phyloP scores from a whole-genome alignment of 2,888 invertebrate species.

The Eupithecia exiguata region DNA sequence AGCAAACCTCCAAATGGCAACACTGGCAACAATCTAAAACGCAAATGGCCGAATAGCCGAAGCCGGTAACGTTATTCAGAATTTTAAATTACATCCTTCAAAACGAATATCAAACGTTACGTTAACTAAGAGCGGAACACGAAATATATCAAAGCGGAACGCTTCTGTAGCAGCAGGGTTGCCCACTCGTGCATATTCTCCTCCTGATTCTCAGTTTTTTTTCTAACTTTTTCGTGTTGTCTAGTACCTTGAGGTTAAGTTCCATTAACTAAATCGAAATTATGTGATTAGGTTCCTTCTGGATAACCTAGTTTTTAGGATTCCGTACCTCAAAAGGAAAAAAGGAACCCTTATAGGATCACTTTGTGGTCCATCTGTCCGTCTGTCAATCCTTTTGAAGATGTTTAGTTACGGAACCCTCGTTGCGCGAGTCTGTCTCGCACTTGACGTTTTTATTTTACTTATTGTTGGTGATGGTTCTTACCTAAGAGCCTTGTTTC shows the following conservation, averaged over 20 bases:
- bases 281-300: background rate
- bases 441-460: no score
- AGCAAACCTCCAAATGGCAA: slow-evolving; percentile 21
- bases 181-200: slow-evolving; percentile 15
- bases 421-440: no score
- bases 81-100: slow-evolving; percentile 47
- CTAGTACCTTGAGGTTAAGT: background rate
- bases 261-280: background rate
- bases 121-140: slow-evolving; percentile 50
- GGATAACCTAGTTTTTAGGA: background rate
- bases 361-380: no score
- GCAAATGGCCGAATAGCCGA: slow-evolving; percentile 39
- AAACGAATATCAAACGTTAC: slow-evolving; percentile 46
- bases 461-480: no score
- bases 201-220: background rate
- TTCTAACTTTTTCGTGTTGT: background rate
- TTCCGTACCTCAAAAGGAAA: no score
- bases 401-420: no score
- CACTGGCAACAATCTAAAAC: slow-evolving; percentile 29
- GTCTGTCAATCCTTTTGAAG: no score
- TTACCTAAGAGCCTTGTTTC: no score
- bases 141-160: slow-evolving; percentile 58
- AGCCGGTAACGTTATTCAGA: slow-evolving; percentile 44
- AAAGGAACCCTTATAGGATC: no score
- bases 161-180: slow-evolving; percentile 35